phyloP scores from a whole-genome alignment of 2,888 invertebrate species.

The Marasmarcha lunaedactyla region DNA sequence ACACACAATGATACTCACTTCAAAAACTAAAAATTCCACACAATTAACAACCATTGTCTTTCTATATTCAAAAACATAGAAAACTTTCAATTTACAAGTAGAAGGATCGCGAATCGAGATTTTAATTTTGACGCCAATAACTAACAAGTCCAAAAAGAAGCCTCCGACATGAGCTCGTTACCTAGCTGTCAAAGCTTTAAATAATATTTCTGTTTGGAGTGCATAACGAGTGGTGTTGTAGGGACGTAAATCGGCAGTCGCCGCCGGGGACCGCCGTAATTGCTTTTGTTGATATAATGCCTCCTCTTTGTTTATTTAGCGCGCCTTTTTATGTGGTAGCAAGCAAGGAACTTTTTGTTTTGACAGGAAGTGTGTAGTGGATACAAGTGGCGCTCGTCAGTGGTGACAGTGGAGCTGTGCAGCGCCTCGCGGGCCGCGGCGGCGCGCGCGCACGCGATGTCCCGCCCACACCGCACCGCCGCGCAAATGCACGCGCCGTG shows the following conservation, averaged over 20 bases:
- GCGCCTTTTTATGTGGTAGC: conserved; percentile 46
- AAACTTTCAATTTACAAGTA: too few species aligned
- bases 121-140: too few species aligned
- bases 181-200: conserved; percentile 24
- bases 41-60: too few species aligned
- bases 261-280: conserved; percentile 43
- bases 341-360: conserved; percentile 15
- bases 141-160: conserved; percentile 18
- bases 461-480: conserved; percentile 42
- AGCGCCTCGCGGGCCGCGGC: conserved; percentile 8
- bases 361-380: conserved; percentile 14
- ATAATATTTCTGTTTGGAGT: conserved; percentile 31
- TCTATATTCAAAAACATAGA: too few species aligned
- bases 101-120: too few species aligned
- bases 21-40: too few species aligned
- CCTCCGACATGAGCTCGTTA: conserved; percentile 26
- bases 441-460: conserved; percentile 22
- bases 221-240: conserved; percentile 32
- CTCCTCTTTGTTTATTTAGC: conserved; percentile 54
- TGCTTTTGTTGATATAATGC: conserved; percentile 56
- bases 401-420: conserved; percentile 2
- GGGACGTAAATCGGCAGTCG: conserved; percentile 34
- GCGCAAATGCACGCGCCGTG: conserved; percentile 65
- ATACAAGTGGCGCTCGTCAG: too few species aligned
- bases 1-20: neutral